Base-by-base conservation (phyloP, 2,888 invertebrate species). In the Xylota sylvarum region DNA sequence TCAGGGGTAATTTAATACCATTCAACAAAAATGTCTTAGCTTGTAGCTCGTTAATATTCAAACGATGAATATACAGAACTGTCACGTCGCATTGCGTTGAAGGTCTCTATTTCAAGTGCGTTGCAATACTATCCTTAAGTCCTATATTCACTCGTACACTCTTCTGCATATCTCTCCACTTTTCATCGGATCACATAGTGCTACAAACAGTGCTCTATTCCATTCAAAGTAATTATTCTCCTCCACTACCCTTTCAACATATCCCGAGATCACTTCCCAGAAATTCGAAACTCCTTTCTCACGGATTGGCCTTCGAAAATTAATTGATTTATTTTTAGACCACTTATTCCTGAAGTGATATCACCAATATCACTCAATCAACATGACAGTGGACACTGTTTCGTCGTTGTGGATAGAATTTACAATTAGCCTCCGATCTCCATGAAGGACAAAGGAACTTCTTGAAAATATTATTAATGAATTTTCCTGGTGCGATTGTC, bases 351-450 rank as follows among this genome's bases (percentile, higher is more conserved):
- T 55, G 43, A 48, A 23, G 72, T 58, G 72, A 82, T 82, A 82
- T 73, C 77, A 50, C 35, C 72, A 77, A 82, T 74, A 86, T 77
- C 78, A 86, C 86, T 86, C 86, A 86, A 86, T 86, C 82, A 82
- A 82, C 62, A 32, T 86, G 86, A 86, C 82, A 81, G 65, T 65
- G 46, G 50, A 82, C 73, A 78, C 56, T 43, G 69, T 55, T 64
- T 14, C 70, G 56, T 69, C 74, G 55, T n/a, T 19, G 40, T 55
- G 62, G 56, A 35, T 35, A 70, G 86, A 81, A 82, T 82, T 12
- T 19, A 82, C 73, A 82, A 86, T 86, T 86, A 86, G 32, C 69
- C 58, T 14, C 14, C 69, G 19, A 73, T 69, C 74, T 19, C 32
- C 46, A 35, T 32, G 10, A 55, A 37, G 64, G 17, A 65, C 52